phyloP scores from a whole-genome alignment of 2,797 vertebrate species.

The Clarias fuscus region DNA sequence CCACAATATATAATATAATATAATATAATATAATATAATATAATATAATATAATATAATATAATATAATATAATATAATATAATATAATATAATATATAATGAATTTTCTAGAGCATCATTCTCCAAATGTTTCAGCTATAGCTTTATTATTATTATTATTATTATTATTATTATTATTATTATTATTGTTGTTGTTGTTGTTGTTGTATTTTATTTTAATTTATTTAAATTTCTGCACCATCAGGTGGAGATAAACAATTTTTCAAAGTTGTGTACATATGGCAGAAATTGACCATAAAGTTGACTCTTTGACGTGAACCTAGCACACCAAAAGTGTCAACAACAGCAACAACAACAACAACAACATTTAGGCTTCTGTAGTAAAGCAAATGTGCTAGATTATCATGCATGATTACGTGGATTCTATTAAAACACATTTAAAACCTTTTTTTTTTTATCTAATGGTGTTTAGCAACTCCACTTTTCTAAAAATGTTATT shows the following conservation, averaged over 20 bases:
- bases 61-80: not conserved
- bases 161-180: no score
- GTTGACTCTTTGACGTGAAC: not conserved
- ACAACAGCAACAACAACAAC: no score
- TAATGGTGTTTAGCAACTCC: not conserved
- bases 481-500: no score
- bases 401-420: not conserved
- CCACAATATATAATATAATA: not conserved
- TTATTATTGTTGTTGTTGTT: no score
- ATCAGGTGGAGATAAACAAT: no score
- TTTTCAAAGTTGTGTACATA: no score
- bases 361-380: no score
- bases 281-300: no score
- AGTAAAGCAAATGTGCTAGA: not conserved
- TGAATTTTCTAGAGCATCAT: not conserved
- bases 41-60: not conserved
- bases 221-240: no score
- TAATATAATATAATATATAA: no score
- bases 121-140: not conserved
- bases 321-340: not conserved
- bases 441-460: not conserved
- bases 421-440: not conserved
- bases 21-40: conserved; percentile 4
- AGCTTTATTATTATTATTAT: no score
- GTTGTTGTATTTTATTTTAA: no score